These are phyloP conservation scores for Galago senegalensis DNA, from an alignment of 2,797 vertebrate genomes.

Conservation along the genomic window DNA sequence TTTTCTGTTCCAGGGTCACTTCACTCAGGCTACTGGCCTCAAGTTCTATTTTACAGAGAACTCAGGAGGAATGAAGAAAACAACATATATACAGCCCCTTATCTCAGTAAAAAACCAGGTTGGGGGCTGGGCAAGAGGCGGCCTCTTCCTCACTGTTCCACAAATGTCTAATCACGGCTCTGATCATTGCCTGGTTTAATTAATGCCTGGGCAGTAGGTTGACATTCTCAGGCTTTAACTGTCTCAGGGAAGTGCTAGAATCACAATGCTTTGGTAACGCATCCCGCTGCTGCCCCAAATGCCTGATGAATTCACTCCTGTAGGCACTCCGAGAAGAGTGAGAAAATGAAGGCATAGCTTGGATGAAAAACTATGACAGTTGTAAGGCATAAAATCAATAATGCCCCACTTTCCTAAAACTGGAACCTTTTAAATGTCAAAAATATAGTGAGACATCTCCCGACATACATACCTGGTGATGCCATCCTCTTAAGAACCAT, in stretches of 20 bases:
- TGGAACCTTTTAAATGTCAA: slow-evolving; percentile 26
- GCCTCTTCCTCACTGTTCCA: not conserved
- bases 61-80: not conserved
- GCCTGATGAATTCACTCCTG: slow-evolving; percentile 5
- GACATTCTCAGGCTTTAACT: not conserved
- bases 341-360: slow-evolving; percentile 6
- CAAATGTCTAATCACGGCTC: not conserved
- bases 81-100: not conserved
- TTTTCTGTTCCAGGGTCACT: not conserved
- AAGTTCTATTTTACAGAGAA: not conserved
- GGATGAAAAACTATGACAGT: not conserved
- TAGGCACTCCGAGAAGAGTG: not conserved
- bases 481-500: not conserved
- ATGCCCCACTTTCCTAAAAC: slow-evolving; percentile 31
- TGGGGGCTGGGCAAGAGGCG: not conserved
- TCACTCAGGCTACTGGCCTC: not conserved
- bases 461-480: not conserved
- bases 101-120: not conserved
- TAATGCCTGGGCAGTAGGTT: not conserved
- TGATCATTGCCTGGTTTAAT: not conserved
- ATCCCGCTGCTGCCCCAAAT: not conserved
- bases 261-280: not conserved
- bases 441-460: not conserved
- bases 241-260: not conserved
- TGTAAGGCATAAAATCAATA: slow-evolving; percentile 15